These are phyloP conservation scores for Eledone cirrhosa DNA, from an alignment of 2,888 invertebrate genomes.

Conservation along the genomic window DNA sequence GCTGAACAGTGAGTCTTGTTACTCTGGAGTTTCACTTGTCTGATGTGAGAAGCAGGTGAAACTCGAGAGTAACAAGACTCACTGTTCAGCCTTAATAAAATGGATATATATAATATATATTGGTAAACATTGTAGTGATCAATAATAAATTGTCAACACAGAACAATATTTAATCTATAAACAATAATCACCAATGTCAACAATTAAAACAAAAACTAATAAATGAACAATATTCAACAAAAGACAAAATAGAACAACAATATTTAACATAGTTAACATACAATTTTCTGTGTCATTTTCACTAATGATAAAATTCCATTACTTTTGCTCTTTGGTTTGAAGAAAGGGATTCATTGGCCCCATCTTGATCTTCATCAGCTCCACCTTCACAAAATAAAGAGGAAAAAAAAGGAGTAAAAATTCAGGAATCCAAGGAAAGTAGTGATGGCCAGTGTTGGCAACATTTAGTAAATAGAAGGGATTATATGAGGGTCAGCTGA, in stretches of 20 bases:
- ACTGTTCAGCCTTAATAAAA: no score
- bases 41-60: no score
- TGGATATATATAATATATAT: no score
- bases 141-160: no score
- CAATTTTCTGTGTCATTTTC: background rate
- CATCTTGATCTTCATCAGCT: slow-evolving; percentile 19
- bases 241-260: background rate
- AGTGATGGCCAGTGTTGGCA: background rate
- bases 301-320: background rate
- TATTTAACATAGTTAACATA: background rate
- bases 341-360: slow-evolving; percentile 1
- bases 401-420: background rate
- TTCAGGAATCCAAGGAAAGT: background rate
- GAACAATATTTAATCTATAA: no score
- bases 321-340: slow-evolving; percentile 18
- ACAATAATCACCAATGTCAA: background rate
- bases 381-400: background rate
- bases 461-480: no score
- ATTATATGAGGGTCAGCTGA: no score
- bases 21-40: no score
- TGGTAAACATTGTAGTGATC: no score
- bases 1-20: no score
- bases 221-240: no score
- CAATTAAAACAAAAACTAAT: background rate
- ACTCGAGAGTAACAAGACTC: no score